Evolutionary conservation across 2,113 vertebrate genomes (phyloP), one percentile per base, ranked within the genome.

Genomic region (Stictonetta naevosa): DNA sequence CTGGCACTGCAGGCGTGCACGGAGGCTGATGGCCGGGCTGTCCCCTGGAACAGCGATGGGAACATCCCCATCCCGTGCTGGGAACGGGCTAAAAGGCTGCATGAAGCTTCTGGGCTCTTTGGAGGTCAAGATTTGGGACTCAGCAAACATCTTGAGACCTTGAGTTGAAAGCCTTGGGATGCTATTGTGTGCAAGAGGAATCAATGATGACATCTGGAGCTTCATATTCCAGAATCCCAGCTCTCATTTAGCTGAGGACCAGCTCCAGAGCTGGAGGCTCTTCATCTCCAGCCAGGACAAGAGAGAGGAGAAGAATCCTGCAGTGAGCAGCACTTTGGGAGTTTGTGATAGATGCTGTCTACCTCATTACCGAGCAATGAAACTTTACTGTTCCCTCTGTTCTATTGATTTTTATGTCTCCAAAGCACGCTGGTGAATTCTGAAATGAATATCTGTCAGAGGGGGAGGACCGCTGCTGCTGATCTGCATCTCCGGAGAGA

Each of bases 371-470:
- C 46, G 92, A 83, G 93, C 96, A 91, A 94, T 90, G 95, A 95
- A 97, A 97, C 93, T 96, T 95, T 93, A 95, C 95, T 91, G 93
- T 97, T 97, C 96, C 79, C 82, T 95, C 86, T 91, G 77, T 97
- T 97, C 88, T 96, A 97, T 97, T 95, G 97, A 97, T 97, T 97
- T 97, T 96, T 85, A 88, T 92, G 95, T 90, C 95, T 97, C 95
- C 86, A 88, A 91, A 95, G 93, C 86, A 33, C 6, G 33, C 86
- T 85, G 96, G 84, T 4, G 4, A 96, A 81, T 89, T 93, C 94
- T 90, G 91, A 97, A 97, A 95, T 95, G 95, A 97, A 46, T 90
- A 92, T 93, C 90, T 96, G 97, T 97, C 96, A 96, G 69, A 58
- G 78, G 48, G 86, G n/a, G 36, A 72, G 84, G 44, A 72, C 44